phyloP scores from a whole-genome alignment of 2,888 invertebrate species.

The Calephelis perditalis region DNA sequence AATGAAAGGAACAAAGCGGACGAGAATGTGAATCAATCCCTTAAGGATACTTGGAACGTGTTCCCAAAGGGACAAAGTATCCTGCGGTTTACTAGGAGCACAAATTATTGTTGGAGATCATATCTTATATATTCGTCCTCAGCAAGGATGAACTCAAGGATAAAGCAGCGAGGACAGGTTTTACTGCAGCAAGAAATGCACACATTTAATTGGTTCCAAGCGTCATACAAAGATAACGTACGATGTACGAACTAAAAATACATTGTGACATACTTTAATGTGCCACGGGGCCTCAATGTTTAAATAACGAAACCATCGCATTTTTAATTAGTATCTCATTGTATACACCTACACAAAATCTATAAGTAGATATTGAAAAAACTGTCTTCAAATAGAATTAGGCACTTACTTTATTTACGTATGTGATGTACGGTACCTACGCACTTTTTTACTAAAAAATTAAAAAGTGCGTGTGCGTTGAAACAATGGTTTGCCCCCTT shows the following conservation, averaged over 20 bases:
- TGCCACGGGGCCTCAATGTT: no score
- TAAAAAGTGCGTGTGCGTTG: constrained; percentile 77
- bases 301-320: no score
- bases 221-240: constrained; percentile 28
- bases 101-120: constrained; percentile 55
- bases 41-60: constrained; percentile 52
- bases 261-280: no score
- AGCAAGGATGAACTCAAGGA: constrained; percentile 71
- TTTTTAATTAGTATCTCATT: no score
- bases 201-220: constrained; percentile 48
- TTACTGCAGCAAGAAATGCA: constrained; percentile 21
- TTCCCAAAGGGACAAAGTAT: constrained; percentile 80
- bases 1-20: neutral
- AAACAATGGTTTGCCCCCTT: constrained; percentile 79
- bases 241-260: constrained; percentile 5
- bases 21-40: constrained; percentile 34
- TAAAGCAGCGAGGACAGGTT: constrained; percentile 51
- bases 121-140: constrained; percentile 57
- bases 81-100: constrained; percentile 71
- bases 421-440: neutral
- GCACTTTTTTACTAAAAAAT: constrained; percentile 23
- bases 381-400: no score
- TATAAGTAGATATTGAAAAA: no score
- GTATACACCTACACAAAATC: no score
- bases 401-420: no score